These are phyloP conservation scores for Camptogramma bilineatum DNA, from an alignment of 2,888 invertebrate genomes.

Conservation along the genomic window DNA sequence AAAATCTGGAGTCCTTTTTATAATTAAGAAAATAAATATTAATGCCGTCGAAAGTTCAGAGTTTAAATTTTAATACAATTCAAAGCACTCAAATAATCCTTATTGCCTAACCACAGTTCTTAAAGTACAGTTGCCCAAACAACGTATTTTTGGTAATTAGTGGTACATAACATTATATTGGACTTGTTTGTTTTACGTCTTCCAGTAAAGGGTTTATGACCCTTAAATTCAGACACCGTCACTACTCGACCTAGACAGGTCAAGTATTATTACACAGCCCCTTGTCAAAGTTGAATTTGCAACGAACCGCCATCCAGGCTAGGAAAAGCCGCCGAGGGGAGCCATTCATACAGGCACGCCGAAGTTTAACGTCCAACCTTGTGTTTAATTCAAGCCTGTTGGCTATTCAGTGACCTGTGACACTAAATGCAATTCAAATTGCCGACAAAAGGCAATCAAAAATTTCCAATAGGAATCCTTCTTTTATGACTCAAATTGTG, in stretches of 20 bases:
- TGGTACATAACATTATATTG: too few species aligned
- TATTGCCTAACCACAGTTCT: too few species aligned
- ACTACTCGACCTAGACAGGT: too few species aligned
- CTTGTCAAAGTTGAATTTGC: not conserved
- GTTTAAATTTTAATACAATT: too few species aligned
- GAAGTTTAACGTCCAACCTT: slow-evolving; percentile 29
- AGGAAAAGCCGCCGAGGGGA: slow-evolving; percentile 2
- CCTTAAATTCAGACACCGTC: not conserved
- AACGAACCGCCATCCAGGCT: not conserved
- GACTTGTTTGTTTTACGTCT: not conserved
- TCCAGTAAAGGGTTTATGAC: not conserved
- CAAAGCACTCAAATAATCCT: too few species aligned
- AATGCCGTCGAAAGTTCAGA: too few species aligned
- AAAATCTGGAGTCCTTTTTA: too few species aligned
- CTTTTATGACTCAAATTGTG: slow-evolving; percentile 26
- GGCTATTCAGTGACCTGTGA: slow-evolving; percentile 32
- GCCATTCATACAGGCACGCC: slow-evolving; percentile 21
- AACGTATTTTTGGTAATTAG: too few species aligned
- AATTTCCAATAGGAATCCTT: slow-evolving; percentile 24
- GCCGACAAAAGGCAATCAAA: slow-evolving; percentile 29
- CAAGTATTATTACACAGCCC: not conserved
- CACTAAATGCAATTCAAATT: slow-evolving; percentile 30
- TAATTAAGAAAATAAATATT: too few species aligned
- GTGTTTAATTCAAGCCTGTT: slow-evolving; percentile 29
- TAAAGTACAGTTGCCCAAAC: too few species aligned